These are phyloP conservation scores for Cheilosia pagana DNA, from an alignment of 2,888 invertebrate species.

Conservation along the genomic window DNA sequence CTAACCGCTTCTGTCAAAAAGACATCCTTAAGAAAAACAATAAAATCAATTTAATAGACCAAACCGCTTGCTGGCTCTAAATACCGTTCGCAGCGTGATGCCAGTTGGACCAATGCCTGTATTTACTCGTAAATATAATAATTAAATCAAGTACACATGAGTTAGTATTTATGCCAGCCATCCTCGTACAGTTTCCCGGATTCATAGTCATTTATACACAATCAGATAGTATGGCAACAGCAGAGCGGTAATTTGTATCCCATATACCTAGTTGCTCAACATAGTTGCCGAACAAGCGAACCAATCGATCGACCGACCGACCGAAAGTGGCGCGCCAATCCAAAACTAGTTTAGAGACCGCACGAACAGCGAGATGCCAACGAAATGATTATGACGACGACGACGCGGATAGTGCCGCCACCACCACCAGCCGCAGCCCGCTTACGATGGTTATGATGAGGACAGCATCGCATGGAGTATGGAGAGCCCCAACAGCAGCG, in stretches of 20 bases:
- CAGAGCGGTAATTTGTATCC: conserved; percentile 47
- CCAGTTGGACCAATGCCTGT: conserved; percentile 20
- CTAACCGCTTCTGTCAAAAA: no score
- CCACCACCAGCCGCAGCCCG: not conserved
- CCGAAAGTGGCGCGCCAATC: conserved; percentile 22
- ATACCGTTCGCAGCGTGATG: conserved; percentile 50
- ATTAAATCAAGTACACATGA: conserved; percentile 54
- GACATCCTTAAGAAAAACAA: conserved; percentile 15
- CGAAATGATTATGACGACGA: conserved; percentile 33
- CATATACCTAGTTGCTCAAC: conserved; percentile 48
- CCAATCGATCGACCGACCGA: conserved; percentile 40
- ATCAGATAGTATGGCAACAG: conserved; percentile 4
- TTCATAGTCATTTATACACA: conserved; percentile 11
- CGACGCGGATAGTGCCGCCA: not conserved
- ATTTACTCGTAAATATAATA: conserved; percentile 60
- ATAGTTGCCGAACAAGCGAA: conserved; percentile 31
- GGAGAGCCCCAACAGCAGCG: conserved; percentile 6
- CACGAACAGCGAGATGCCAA: conserved; percentile 24
- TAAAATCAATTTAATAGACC: conserved; percentile 1
- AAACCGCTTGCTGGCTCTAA: not conserved
- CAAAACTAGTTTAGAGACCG: conserved; percentile 59
- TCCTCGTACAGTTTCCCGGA: conserved; percentile 23
- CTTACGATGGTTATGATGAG: conserved; percentile 39
- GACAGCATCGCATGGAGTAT: conserved; percentile 22
- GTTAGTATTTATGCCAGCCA: conserved; percentile 39